Evolutionary conservation across 2,113 vertebrate genomes (phyloP), one percentile per base, ranked within the genome.

Genomic region (Quiscalus mexicanus): DNA sequence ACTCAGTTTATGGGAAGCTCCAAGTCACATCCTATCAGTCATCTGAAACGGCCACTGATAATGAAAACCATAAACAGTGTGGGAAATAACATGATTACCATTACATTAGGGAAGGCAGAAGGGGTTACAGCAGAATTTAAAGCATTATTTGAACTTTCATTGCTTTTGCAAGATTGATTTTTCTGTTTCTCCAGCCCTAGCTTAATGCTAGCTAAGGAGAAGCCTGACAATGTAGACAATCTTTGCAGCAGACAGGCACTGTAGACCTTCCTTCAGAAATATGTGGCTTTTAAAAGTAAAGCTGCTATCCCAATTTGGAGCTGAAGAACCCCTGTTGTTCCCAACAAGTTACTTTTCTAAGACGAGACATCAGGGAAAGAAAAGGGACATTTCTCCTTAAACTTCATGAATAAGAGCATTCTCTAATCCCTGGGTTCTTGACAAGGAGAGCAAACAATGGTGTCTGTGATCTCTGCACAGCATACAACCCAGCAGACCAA

Each of bases 121-220:
- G 15, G 25, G 28, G 65, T 84, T 84, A 76, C 28, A 94, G 81
- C 45, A 80, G 33, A 86, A 88, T 64, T 80, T 86, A 56, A 77
- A 78, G 42, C 2, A 2, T 52, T 76, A 33, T 21, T 50, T 81
- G n/a, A 76, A 58, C 19, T 74, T 88, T 6, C 20, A 80, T 5
- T 39, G 5, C 17, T 69, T 27, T 53, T 77, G 11, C 41, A 88
- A 53, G 39, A 73, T 59, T 31, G 12, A 60, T 33, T 89, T 76
- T 80, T 86, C 50, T 84, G 11, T 44, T 86, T 86, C 59, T 73
- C 53, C 23, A 77, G 37, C n/a, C 45, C 28, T 49, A 44, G 22
- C 11, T 68, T 64, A 76, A 60, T 15, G 24, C 58, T 52, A 49
- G 53, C 37, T 76, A 79, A 76, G 59, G 24, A 73, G 21, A 80